Conservation (phyloP, 2,888 invertebrate genomes). For the Chymomyza amoena region DNA sequence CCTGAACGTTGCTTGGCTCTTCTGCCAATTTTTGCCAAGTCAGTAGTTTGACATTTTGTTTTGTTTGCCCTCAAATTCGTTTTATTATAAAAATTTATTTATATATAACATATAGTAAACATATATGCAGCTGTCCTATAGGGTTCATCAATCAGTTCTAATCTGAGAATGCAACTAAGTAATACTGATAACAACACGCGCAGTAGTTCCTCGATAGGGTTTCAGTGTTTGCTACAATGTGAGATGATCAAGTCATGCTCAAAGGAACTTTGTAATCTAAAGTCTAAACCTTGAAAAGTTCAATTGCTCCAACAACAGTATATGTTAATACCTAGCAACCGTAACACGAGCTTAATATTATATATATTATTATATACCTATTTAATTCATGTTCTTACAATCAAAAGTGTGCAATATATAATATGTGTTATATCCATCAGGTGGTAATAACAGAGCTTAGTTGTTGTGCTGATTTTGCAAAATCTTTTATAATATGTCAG, state of each 20-base stretch:
- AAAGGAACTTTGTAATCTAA: background rate
- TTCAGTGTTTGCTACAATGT: background rate
- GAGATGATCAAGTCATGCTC: background rate
- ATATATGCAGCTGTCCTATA: background rate
- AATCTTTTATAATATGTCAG: no score
- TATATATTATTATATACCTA: no score
- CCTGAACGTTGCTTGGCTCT: background rate
- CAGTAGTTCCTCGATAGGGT: background rate
- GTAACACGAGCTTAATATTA: background rate
- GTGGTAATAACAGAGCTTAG: no score
- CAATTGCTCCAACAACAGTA: background rate
- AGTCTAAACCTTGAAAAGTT: background rate
- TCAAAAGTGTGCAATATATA: no score
- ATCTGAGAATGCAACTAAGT: background rate
- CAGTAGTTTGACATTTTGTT: slow-evolving; percentile 4
- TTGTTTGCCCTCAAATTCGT: background rate
- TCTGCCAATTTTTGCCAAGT: slow-evolving; percentile 33
- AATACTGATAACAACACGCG: background rate
- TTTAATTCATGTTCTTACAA: background rate
- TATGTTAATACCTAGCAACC: no score
- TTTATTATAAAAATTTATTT: background rate
- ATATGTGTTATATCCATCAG: no score
- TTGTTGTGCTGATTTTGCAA: no score
- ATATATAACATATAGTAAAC: background rate
- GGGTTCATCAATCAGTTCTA: background rate